These are phyloP conservation scores for Oscheius onirici DNA, from an alignment of 2,888 invertebrate species.

Conservation along the genomic window DNA sequence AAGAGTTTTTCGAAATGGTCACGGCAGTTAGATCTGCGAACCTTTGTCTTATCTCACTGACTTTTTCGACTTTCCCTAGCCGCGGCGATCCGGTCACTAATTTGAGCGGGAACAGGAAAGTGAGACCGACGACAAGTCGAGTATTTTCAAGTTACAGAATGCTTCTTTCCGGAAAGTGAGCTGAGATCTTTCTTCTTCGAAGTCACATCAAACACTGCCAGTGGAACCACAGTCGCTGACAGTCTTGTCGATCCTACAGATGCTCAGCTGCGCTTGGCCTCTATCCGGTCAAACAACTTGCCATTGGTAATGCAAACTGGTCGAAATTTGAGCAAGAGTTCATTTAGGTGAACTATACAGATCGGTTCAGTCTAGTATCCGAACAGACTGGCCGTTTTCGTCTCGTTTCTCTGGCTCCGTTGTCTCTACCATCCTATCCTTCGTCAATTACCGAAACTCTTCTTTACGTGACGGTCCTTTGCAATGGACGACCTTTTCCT, in stretches of 20 bases:
- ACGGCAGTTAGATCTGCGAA: too few relatives aligned
- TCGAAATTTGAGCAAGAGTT: not conserved
- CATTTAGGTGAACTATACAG: constrained; percentile 52
- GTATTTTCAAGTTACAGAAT: constrained; percentile 29
- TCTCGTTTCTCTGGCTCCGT: constrained; percentile 30
- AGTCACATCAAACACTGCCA: constrained; percentile 45
- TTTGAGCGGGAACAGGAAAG: constrained; percentile 16
- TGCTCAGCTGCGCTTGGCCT: constrained; percentile 56
- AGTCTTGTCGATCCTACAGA: constrained; percentile 62
- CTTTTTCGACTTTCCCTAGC: constrained; percentile 7
- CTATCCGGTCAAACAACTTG: constrained; percentile 59
- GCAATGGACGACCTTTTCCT: constrained; percentile 65
- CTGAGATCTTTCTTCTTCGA: constrained; percentile 60
- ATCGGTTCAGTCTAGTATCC: constrained; percentile 38
- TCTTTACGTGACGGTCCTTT: constrained; percentile 63
- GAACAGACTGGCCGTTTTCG: constrained; percentile 51
- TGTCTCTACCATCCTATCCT: constrained; percentile 60
- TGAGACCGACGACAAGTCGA: constrained; percentile 5
- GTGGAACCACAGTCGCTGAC: constrained; percentile 58
- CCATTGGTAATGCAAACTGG: constrained; percentile 19
- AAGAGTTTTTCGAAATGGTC: too few relatives aligned
- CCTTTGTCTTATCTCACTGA: constrained; percentile 2
- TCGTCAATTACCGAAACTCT: constrained; percentile 60
- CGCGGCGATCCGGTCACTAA: constrained; percentile 20
- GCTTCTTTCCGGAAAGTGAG: constrained; percentile 57